Evolutionary conservation across 1,140 invertebrate species (phyloP), one percentile per base, ranked within the genome.

Genomic region (Calephelis nemesis): DNA sequence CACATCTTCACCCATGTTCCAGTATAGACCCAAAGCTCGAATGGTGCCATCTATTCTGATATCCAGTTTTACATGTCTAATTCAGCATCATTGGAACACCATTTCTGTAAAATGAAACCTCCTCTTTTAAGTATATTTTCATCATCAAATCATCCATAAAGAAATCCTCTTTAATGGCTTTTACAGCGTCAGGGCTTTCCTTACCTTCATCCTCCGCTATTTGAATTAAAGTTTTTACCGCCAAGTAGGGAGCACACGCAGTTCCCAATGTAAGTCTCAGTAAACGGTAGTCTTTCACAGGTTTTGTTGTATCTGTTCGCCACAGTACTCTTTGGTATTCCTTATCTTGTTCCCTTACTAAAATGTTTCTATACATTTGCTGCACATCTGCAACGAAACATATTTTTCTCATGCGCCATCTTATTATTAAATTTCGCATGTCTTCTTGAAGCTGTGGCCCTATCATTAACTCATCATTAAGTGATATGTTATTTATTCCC

Each of bases 121-220:
- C 72, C 75, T 13, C 42, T 69, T 54, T 67, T 40, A 39, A 77
- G 47, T 9, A 79, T 71, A 1, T 10, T 39, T 13, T 40, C 47
- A 71, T n/a, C 7, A 91, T 68, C 0, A 84, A 10, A 67, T 92
- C 83, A 65, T 91, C 89, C 40, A 88, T 71, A 39, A 49, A 71
- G 65, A 87, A 80, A 58, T 84, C 76, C 39, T 75, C 63, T 60
- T 54, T 68, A 19, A 67, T 60, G 47, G 67, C 30, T 58, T 58
- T 30, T 11, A 15, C 10, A 30, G 54, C 54, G 19, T 5, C 11
- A 2, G 19, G 54, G 5, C 30, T 30, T 30, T 12, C 11, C 30
- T 8, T 30, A 12, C 54, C 54, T 58, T 65, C 63, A 5, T 67
- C 63, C 1, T 63, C 47, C 45, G 71, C 67, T 4, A 63, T 19